phyloP scores from a whole-genome alignment of 2,888 invertebrate species.

The Hyposoter didymator region DNA sequence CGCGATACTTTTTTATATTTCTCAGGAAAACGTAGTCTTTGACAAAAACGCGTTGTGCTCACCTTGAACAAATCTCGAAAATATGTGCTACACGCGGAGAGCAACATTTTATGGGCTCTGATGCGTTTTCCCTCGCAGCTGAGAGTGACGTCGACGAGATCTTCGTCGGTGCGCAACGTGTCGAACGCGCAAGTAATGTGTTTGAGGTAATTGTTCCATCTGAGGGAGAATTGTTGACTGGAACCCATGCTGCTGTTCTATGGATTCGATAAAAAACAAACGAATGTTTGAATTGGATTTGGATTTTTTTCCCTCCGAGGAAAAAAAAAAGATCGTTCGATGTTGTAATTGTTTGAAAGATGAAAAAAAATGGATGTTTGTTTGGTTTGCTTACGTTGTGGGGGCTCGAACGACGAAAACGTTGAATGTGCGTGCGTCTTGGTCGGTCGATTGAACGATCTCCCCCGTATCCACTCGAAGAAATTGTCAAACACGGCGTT shows the following conservation, averaged over 20 bases:
- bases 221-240: slow-evolving; percentile 92
- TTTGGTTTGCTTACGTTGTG: slow-evolving; percentile 61
- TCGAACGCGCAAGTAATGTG: slow-evolving; percentile 93
- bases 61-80: slow-evolving; percentile 87
- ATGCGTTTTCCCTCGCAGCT: slow-evolving; percentile 94
- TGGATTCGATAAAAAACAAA: slow-evolving; percentile 34
- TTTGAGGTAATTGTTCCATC: slow-evolving; percentile 94
- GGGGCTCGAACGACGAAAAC: slow-evolving; percentile 42
- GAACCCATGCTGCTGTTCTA: slow-evolving; percentile 85
- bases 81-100: slow-evolving; percentile 94
- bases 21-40: no score
- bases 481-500: slow-evolving; percentile 40
- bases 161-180: slow-evolving; percentile 86
- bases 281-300: not conserved
- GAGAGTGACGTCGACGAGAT: slow-evolving; percentile 93
- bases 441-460: slow-evolving; percentile 19
- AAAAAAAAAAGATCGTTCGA: not conserved
- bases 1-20: no score
- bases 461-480: slow-evolving; percentile 24
- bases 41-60: slow-evolving; percentile 15
- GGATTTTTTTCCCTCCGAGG: not conserved
- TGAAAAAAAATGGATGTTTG: not conserved
- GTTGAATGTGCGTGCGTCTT: slow-evolving; percentile 46
- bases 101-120: slow-evolving; percentile 93
- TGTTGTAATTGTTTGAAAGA: not conserved